These are phyloP conservation scores for Orchestes rusci DNA, from an alignment of 2,888 invertebrate species.

Conservation along the genomic window DNA sequence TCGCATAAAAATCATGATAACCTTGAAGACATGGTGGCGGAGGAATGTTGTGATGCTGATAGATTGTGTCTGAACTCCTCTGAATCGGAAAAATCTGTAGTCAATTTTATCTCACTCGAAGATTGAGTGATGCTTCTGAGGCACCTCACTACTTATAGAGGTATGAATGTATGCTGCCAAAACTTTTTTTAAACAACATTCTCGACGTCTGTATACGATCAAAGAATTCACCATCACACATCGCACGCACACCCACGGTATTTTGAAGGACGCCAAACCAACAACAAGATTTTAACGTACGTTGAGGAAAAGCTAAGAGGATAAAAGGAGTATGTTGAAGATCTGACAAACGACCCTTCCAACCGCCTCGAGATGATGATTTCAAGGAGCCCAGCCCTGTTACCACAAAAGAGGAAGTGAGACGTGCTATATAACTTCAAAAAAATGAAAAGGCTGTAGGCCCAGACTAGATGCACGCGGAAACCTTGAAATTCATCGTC, in stretches of 20 bases:
- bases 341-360: background rate
- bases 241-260: background rate
- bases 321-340: conserved; percentile 8
- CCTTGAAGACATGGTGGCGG: too few relatives aligned
- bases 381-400: conserved; percentile 1
- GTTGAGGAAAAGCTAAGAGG: conserved; percentile 10
- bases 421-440: background rate
- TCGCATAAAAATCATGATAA: too few relatives aligned
- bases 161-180: too few relatives aligned
- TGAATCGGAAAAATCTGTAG: too few relatives aligned
- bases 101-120: too few relatives aligned
- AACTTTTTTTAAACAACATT: too few relatives aligned
- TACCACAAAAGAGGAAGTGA: background rate
- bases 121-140: too few relatives aligned
- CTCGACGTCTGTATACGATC: too few relatives aligned
- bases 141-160: too few relatives aligned
- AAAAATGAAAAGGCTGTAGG: background rate
- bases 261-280: background rate
- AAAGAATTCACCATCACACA: background rate
- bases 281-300: conserved; percentile 3
- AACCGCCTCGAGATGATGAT: conserved; percentile 3
- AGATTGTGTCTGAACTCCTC: too few relatives aligned
- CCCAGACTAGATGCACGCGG: background rate
- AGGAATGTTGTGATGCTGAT: too few relatives aligned
- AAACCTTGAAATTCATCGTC: too few relatives aligned